Conservation (phyloP, 2,797 vertebrate genomes). For the Fratercula arctica region DNA sequence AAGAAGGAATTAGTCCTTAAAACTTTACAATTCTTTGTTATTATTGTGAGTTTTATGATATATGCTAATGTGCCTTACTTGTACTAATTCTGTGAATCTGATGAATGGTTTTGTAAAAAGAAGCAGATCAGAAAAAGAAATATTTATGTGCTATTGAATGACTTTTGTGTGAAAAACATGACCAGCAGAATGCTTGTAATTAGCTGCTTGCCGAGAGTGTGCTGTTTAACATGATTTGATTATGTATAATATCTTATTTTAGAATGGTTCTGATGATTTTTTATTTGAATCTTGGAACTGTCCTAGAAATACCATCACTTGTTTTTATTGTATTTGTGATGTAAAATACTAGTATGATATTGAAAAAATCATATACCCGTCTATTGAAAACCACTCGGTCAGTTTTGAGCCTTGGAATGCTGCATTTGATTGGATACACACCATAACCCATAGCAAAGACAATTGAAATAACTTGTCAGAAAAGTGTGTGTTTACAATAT, state of each 20-base stretch:
- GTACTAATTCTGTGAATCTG: conserved; percentile 77
- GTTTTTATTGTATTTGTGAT: conserved; percentile 69
- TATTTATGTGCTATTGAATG: conserved; percentile 79
- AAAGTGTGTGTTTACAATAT: conserved; percentile 65
- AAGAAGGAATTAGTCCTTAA: conserved; percentile 61
- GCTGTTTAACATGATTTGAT: conserved; percentile 72
- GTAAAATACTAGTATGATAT: conserved; percentile 67
- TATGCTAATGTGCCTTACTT: conserved; percentile 81
- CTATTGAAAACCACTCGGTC: conserved; percentile 62
- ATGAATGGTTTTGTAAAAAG: conserved; percentile 79
- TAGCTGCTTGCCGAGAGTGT: conserved; percentile 75
- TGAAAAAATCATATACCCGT: conserved; percentile 23
- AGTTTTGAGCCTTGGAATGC: conserved; percentile 74
- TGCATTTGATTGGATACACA: conserved; percentile 61
- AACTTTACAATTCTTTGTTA: conserved; percentile 63
- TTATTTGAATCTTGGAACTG: conserved; percentile 68
- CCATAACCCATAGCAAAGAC: conserved; percentile 49
- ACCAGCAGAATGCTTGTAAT: conserved; percentile 79
- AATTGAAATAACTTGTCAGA: conserved; percentile 40
- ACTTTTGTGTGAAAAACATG: conserved; percentile 75
- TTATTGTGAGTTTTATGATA: conserved; percentile 76
- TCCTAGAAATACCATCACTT: conserved; percentile 62
- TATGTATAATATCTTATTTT: conserved; percentile 76
- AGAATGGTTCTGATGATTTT: conserved; percentile 72
- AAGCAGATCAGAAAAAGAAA: conserved; percentile 68